phyloP scores from a whole-genome alignment of 1,140 invertebrate genomes.

The Antheraea pernyi region DNA sequence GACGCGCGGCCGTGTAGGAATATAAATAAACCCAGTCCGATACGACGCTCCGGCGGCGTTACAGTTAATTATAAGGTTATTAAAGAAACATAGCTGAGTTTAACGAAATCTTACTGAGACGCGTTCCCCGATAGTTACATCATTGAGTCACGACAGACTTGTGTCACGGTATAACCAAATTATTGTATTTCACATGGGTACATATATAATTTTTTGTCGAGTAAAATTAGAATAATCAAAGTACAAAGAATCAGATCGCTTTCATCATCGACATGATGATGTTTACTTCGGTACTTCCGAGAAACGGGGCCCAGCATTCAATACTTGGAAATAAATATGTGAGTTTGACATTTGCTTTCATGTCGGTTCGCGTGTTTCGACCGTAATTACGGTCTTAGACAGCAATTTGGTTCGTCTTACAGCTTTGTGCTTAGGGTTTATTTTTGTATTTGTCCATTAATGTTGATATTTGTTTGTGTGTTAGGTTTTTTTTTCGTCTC shows the following conservation, averaged over 20 bases:
- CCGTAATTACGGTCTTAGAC: slow-evolving; percentile 54
- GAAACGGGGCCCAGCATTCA: slow-evolving; percentile 67
- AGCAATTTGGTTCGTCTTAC: slow-evolving; percentile 38
- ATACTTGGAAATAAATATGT: slow-evolving; percentile 79
- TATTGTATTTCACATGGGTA: slow-evolving; percentile 62
- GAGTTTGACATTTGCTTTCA: slow-evolving; percentile 79
- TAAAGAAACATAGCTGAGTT: slow-evolving; percentile 49
- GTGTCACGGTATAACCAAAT: slow-evolving; percentile 39
- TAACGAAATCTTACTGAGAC: slow-evolving; percentile 34
- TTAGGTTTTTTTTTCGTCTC: slow-evolving; percentile 17
- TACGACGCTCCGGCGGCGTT: slow-evolving; percentile 50
- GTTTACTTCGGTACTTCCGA: slow-evolving; percentile 69
- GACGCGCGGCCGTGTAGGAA: slow-evolving; percentile 43
- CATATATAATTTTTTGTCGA: slow-evolving; percentile 41
- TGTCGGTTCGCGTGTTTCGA: slow-evolving; percentile 70
- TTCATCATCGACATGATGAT: slow-evolving; percentile 77
- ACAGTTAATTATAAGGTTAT: slow-evolving; percentile 71
- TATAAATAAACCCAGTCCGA: slow-evolving; percentile 67
- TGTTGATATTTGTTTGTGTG: neutral
- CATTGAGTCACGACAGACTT: slow-evolving; percentile 27
- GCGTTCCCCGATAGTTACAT: slow-evolving; percentile 23
- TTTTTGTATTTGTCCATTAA: slow-evolving; percentile 25
- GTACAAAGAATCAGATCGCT: slow-evolving; percentile 76
- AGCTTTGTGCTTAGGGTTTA: slow-evolving; percentile 38
- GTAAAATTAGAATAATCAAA: slow-evolving; percentile 76